Evolutionary conservation across 2,113 vertebrate genomes (phyloP), one percentile per base, ranked within the genome.

Genomic region (Leucopternis melanops): DNA sequence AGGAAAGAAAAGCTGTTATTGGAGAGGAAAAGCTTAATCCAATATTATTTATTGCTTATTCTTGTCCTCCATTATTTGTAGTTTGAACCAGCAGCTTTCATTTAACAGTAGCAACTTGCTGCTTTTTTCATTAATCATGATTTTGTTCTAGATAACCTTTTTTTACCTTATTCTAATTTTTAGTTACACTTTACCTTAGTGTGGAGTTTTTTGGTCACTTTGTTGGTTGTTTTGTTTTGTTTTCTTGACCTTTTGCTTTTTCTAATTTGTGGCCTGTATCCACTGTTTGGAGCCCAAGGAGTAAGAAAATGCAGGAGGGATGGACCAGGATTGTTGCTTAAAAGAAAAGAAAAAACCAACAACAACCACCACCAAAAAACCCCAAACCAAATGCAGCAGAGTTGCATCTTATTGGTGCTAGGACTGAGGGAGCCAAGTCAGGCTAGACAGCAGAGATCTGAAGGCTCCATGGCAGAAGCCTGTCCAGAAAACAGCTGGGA

Each of bases 281-380:
- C 16, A 15, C 38, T 13, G 1, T 27, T 44, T 25, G 52, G 70
- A 79, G 50, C 17, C n/a, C 21, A 7, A 26, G 34, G 55, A 44
- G 45, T 26, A 8, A 44, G n/a, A 45, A 40, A 29, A 23, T 6
- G 27, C 45, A 23, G 38, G 42, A 34, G n/a, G 7, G 18, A 34
- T 29, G 13, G 54, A 31, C 6, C 14, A 13, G 38, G 23, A 26
- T 17, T 29, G 29, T 49, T 36, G 47, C 47, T 27, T 42, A 5
- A 21, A 31, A 38, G 23, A 32, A 36, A 34, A 34, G 2, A 13
- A 7, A 19, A 0, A 2, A 4, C 45, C 3, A 16, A 3, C 3
- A 16, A 3, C 23, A 14, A 25, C 22, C 13, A 31, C 25, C 9
- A 52, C 14, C 49, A 50, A 50, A 50, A 50, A 54, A 29, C 26